Evolutionary conservation across 1,140 invertebrate species (phyloP), one percentile per base, ranked within the genome.

Genomic region (Drosophila chauvacae): DNA sequence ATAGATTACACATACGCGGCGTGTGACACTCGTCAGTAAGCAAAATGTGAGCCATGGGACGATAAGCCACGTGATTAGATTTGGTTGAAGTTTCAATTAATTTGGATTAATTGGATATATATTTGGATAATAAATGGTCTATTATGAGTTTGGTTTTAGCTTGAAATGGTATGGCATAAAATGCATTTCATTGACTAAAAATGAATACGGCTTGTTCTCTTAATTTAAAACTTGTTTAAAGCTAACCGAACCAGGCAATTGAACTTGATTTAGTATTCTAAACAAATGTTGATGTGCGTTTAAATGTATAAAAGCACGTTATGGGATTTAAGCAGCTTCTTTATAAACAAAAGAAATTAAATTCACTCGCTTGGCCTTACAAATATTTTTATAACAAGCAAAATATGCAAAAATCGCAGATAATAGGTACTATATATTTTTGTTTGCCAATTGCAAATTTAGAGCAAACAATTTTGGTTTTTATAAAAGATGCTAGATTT

Each of bases 1-100:
- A 51, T 47, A 69, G 42, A 83, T 82, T 77, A 87, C 83, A 70
- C 72, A 86, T 86, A 87, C 83, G 79, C 62, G 30, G 30, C 62
- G 70, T 56, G 64, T 28, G 61, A 23, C 53, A 55, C n/a, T 44
- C 14, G 62, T 56, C 33, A 47, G 41, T 20, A 30, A 41, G 33
- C 28, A 11, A 70, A 55, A 56, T 69, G 16, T 70, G 18, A 63
- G 66, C 56, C 66, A 45, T 51, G n/a, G 37, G 23, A 18, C 4
- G 35, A 16, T 23, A 37, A 35, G 4, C 39, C n/a, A 4, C 13
- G 35, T 33, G 35, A 35, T 66, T 42, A 23, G 14, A 47, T 39
- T 39, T 26, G 20, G 9, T 35, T 42, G 13, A 60, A n/a, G 30
- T 64, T 60, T 26, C 4, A 35, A 35, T 44, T 26, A 61, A 45